phyloP scores from a whole-genome alignment of 2,888 invertebrate species.

The Apodemia mormo region DNA sequence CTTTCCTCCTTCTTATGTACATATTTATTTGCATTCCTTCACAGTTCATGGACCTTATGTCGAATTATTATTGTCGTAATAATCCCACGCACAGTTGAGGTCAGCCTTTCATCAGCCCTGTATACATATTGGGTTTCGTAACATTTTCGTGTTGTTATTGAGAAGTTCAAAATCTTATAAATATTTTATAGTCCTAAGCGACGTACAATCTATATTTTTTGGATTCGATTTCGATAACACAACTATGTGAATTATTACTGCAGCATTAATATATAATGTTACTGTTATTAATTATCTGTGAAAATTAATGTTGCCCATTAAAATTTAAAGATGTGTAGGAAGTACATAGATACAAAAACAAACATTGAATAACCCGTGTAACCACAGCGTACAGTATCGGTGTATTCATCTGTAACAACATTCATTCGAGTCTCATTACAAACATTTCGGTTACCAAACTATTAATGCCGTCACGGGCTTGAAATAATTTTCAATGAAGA shows the following conservation, averaged over 20 bases:
- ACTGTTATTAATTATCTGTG: background rate
- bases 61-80: slow-evolving; percentile 65
- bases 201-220: background rate
- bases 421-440: background rate
- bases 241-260: background rate
- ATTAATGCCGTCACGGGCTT: background rate
- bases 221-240: background rate
- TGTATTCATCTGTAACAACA: slow-evolving; percentile 5
- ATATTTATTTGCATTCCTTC: slow-evolving; percentile 78
- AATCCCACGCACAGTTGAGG: slow-evolving; percentile 56
- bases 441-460: slow-evolving; percentile 9
- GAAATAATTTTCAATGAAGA: slow-evolving; percentile 1
- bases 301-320: background rate
- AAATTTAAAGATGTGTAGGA: background rate
- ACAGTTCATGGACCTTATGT: slow-evolving; percentile 71
- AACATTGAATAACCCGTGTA: background rate
- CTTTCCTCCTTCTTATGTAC: slow-evolving; percentile 71
- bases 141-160: slow-evolving; percentile 42
- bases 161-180: slow-evolving; percentile 43
- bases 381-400: background rate
- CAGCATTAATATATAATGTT: background rate
- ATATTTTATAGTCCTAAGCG: slow-evolving; percentile 33
- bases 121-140: slow-evolving; percentile 49
- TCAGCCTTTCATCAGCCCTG: slow-evolving; percentile 61
- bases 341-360: background rate